Conservation (phyloP, 2,797 vertebrate genomes). For the Coreius guichenoti region DNA sequence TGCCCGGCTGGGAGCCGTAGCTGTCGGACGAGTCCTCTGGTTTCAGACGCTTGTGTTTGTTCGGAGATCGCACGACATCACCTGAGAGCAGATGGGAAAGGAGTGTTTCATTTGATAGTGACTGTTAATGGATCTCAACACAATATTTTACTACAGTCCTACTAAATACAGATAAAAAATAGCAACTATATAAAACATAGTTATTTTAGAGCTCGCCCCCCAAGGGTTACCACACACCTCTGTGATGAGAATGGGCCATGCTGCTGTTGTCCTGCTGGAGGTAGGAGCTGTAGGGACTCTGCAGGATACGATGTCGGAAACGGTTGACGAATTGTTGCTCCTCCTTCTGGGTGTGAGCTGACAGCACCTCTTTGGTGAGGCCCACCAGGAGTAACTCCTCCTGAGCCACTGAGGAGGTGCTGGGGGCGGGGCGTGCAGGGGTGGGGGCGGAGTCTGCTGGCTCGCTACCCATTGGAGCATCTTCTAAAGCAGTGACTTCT, state of each 20-base stretch:
- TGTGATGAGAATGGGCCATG: conserved; percentile 75
- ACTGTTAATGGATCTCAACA: neutral
- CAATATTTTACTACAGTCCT: too few relatives aligned
- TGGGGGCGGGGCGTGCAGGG: conserved; percentile 62
- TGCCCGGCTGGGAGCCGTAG: conserved; percentile 68
- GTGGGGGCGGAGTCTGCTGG: conserved; percentile 70
- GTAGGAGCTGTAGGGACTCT: conserved; percentile 84
- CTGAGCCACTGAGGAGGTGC: conserved; percentile 46
- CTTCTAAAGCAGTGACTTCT: conserved; percentile 85
- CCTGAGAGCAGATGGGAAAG: conserved; percentile 59
- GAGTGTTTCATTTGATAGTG: neutral
- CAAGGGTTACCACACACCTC: conserved; percentile 70
- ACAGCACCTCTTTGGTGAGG: conserved; percentile 86
- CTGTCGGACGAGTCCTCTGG: conserved; percentile 74
- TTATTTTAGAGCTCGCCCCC: neutral
- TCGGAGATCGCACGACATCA: conserved; percentile 61
- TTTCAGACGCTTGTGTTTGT: conserved; percentile 81
- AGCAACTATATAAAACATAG: too few relatives aligned
- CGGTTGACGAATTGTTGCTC: conserved; percentile 87
- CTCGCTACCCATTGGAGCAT: conserved; percentile 76
- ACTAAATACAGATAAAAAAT: neutral
- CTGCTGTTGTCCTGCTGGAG: conserved; percentile 82
- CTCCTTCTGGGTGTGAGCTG: conserved; percentile 89
- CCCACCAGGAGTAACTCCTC: conserved; percentile 79
- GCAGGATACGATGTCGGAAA: conserved; percentile 83